Base-by-base conservation (phyloP, 2,113 vertebrate species). In the Phocoena sinus region DNA sequence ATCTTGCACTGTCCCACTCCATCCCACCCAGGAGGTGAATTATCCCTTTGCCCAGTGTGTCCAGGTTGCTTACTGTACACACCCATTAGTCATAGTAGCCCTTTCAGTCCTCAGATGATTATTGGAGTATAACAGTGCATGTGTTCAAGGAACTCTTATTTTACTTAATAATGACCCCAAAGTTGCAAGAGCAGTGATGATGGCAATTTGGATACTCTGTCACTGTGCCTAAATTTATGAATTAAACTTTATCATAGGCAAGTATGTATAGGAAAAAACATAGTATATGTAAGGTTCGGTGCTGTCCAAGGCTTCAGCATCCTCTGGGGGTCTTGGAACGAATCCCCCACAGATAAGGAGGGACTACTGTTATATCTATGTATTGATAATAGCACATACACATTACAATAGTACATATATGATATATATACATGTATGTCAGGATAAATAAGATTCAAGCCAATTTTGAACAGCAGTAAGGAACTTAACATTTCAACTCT, bases 401-500 rank as follows among this genome's bases (percentile, higher is more conserved):
- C 70, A 18, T 74, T 79, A 58, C 31, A 80, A 50, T 88, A 77
- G 21, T 47, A 89, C 87, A 38, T 92, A 56, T 31, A 36, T 56
- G 13, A 41, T 71, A 76, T 20, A 44, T 47, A 56, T 36, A 26
- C 15, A 28, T 33, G 38, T 94, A 17, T 71, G 33, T 68, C 58
- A 47, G 85, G 76, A 65, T 89, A 94, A 96, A 93, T 82, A 83
- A 90, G 18, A 92, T 62, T 92, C 36, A 91, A 90, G 53, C 67
- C 53, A 93, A 23, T 92, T 58, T 95, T 95, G 53, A 90, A 73
- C 31, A 93, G 70, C 33, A 96, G 71, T 93, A 94, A 91, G 58
- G 44, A 95, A 84, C 70, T 95, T 97, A 94, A 87, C 96, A 86
- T 96, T 97, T 97, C 86, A 96, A 94, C 60, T 96, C 44, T 93